These are phyloP conservation scores for Chaetorhynchus papuensis DNA, from an alignment of 2,113 vertebrate species.

Conservation along the genomic window DNA sequence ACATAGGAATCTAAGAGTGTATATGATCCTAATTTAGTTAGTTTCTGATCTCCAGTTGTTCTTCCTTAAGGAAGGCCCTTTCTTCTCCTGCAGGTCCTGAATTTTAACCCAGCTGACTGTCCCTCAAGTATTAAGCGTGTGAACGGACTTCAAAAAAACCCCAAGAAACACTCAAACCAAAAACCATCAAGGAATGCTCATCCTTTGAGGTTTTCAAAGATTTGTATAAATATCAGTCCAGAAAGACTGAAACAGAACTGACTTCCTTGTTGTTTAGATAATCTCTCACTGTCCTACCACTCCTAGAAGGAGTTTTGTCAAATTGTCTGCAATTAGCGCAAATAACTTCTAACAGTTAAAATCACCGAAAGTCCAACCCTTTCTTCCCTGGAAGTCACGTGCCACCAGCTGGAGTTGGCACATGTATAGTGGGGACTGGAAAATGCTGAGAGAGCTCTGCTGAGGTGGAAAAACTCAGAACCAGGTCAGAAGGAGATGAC, in stretches of 20 bases:
- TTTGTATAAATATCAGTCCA: neutral
- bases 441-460: neutral
- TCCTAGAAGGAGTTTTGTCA: neutral
- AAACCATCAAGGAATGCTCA: neutral
- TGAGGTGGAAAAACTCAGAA: neutral
- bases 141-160: neutral
- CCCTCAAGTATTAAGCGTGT: neutral
- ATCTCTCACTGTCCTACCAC: neutral
- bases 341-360: neutral
- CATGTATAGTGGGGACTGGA: neutral
- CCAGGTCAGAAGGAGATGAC: neutral
- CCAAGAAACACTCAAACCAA: fast-evolving
- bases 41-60: neutral
- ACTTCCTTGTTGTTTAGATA: neutral
- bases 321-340: neutral
- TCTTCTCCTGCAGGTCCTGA: neutral
- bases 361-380: neutral
- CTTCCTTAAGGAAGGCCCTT: neutral
- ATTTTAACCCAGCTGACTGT: neutral
- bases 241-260: neutral
- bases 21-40: neutral
- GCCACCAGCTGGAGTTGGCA: neutral
- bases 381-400: neutral
- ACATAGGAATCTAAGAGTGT: neutral
- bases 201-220: neutral